Evolutionary conservation across 2,113 vertebrate species (phyloP).

Genomic region (human (Homo sapiens)): DNA sequence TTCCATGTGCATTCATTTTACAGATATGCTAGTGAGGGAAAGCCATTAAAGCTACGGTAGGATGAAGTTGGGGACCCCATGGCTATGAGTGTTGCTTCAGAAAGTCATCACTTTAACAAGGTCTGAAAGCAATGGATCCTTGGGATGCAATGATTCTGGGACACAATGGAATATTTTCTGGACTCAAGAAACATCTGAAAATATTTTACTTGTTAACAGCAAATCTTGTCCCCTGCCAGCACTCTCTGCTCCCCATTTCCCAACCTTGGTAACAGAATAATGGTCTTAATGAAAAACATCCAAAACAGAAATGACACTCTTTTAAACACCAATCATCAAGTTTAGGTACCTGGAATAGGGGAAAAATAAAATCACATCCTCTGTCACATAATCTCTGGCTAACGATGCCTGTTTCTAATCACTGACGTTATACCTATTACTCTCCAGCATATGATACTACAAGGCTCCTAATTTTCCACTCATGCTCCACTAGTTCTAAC

Average conservation of each 20-base stretch:
- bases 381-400: background rate
- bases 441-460: background rate
- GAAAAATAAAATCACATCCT: background rate
- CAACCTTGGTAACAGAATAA: constrained; percentile 4
- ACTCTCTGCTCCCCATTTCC: background rate
- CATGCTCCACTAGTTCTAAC: background rate
- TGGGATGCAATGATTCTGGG: background rate
- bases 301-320: constrained; percentile 29
- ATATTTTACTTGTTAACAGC: constrained; percentile 44
- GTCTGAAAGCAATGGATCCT: background rate
- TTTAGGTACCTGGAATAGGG: background rate
- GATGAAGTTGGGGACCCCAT: background rate
- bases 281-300: constrained; percentile 57
- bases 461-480: background rate
- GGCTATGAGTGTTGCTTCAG: background rate
- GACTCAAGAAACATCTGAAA: constrained; percentile 49
- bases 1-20: background rate
- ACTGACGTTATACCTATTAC: background rate
- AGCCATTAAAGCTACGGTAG: background rate
- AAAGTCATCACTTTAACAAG: constrained; percentile 47
- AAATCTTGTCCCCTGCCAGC: background rate
- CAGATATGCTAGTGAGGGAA: background rate
- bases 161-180: constrained; percentile 42
- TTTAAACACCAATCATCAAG: background rate
- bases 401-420: background rate